Evolutionary conservation across 23 tunicate species (phyloP), one percentile per base, ranked within the genome.

Genomic region (Halocynthia aurantium): DNA sequence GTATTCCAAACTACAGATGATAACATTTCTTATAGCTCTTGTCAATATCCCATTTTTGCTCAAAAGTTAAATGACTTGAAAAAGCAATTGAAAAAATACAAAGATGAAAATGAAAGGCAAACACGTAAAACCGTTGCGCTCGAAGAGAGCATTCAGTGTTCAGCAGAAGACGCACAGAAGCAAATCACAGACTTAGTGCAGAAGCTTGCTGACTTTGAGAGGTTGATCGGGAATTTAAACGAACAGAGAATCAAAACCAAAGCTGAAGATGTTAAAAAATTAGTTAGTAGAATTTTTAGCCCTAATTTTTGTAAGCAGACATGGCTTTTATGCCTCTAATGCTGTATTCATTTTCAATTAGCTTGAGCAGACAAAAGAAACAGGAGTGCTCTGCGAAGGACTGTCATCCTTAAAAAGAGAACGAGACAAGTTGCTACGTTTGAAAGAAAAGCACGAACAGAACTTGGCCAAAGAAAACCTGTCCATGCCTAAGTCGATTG

Each of bases 151-250:
- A 50, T 85, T 7, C 40, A 8, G n/a, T 22, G 65, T 12, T 22
- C 84, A 10, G 67, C 90, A 10, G 80, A 80, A 53, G 66, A 72
- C 17, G 80, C 84, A 6, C 80, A 73, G 72, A 53, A 80, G 75
- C 84, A 80, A 85, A 69, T 85, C 55, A n/a, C 52, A 2, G 83
- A 85, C 19, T 69, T 85, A 8, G 10, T 66, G 9, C 21, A 54
- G 7, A 85, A 85, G 50, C 15, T 80, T 7, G 49, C n/a, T 51
- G 56, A 67, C 17, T 67, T 79, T 15, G 84, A 79, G 31, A 72
- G 57, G 51, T 9, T 71, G 50, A 11, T 80, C 22, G 80, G 56
- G 22, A 76, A 80, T 13, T 75, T 82, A 21, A 72, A 55, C 64
- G 67, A 54, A 50, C 62, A 83, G 80, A 64, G 80, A 57, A 85